Conservation (phyloP, 2,113 vertebrate genomes). For the Eulacestoma nigropectus region DNA sequence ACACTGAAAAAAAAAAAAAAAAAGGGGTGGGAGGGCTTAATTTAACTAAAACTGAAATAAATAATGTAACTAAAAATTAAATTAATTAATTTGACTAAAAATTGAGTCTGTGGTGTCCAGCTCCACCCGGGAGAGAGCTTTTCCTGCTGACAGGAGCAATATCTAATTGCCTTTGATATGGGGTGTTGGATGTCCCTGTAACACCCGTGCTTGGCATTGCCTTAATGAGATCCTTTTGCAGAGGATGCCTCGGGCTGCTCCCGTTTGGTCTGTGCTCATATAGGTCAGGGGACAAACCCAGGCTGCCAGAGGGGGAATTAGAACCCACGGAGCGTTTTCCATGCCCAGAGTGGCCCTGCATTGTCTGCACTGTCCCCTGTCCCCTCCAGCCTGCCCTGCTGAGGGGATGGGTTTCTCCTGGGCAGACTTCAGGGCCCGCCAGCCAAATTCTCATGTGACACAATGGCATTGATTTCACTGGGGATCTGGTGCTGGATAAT, state of each 20-base stretch:
- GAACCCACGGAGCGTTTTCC: background rate
- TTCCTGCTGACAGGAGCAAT: background rate
- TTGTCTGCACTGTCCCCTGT: background rate
- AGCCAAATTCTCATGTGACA: conserved; percentile 43
- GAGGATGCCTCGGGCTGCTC: background rate
- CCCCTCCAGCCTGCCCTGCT: background rate
- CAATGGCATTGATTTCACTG: conserved; percentile 38
- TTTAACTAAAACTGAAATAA: background rate
- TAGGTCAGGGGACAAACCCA: background rate
- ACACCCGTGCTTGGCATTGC: background rate
- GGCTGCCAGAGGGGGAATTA: background rate
- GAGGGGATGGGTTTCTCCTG: background rate
- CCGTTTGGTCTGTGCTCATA: background rate
- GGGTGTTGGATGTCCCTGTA: no score
- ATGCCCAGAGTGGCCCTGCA: background rate
- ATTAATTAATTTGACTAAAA: background rate
- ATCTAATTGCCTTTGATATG: background rate
- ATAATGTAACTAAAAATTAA: background rate
- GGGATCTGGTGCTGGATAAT: conserved; percentile 18
- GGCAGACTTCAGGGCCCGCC: background rate
- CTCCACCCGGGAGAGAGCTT: background rate
- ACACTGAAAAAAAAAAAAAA: background rate
- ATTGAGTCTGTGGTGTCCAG: background rate
- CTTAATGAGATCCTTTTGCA: background rate
- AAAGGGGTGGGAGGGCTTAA: background rate